phyloP scores from a whole-genome alignment of 2,113 vertebrate species.

The Zonotrichia leucophrys region DNA sequence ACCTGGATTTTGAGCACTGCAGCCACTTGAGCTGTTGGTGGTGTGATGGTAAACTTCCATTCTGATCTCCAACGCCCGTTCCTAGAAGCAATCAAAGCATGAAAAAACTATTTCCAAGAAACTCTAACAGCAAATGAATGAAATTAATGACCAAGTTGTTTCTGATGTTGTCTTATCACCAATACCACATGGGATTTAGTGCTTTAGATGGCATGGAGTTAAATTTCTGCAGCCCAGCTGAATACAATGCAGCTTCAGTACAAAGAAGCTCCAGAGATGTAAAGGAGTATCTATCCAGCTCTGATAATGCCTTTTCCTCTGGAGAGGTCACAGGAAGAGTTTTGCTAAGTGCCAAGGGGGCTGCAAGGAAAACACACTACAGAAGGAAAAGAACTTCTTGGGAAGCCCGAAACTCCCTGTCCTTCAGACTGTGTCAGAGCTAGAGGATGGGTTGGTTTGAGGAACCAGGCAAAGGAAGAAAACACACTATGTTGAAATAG shows the following conservation, averaged over 20 bases:
- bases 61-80: conserved; percentile 94
- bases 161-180: background rate
- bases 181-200: background rate
- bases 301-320: background rate
- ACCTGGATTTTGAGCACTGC: conserved; percentile 94
- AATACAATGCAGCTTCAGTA: background rate
- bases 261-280: background rate
- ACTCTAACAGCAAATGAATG: background rate
- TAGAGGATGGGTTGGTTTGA: background rate
- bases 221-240: background rate
- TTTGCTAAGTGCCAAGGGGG: background rate
- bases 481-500: background rate
- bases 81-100: conserved; percentile 68
- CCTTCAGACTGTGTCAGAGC: background rate
- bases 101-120: background rate
- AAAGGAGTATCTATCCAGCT: background rate
- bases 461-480: background rate
- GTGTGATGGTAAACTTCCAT: conserved; percentile 92
- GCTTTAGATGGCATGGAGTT: background rate
- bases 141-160: background rate
- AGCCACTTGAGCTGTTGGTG: conserved; percentile 84
- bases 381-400: background rate
- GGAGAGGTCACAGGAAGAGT: background rate
- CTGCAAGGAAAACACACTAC: background rate
- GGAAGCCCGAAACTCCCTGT: background rate